Conservation (phyloP, 2,888 invertebrate species). For the Synergus umbraculus region DNA sequence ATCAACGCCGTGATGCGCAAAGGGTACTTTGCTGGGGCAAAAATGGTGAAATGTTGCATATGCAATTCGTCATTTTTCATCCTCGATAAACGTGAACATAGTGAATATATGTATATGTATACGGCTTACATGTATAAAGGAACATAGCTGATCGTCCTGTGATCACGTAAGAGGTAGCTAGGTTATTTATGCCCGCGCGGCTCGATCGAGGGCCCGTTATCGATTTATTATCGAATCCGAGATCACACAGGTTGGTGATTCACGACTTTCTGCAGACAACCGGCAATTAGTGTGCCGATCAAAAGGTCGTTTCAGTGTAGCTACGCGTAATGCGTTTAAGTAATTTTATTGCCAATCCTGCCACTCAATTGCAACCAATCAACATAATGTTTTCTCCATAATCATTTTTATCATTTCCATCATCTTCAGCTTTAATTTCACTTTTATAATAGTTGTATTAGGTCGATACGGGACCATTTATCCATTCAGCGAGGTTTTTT, state of each 20-base stretch:
- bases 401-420: not conserved
- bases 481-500: too few relatives aligned
- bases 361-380: conserved; percentile 9
- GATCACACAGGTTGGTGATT: conserved; percentile 32
- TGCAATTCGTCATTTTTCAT: conserved; percentile 16
- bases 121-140: not conserved
- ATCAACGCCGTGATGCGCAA: conserved; percentile 2
- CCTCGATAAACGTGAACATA: not conserved
- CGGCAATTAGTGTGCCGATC: conserved; percentile 31
- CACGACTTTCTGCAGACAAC: conserved; percentile 26
- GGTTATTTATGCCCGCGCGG: conserved; percentile 41
- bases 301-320: conserved; percentile 19
- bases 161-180: conserved; percentile 28
- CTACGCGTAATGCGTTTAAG: conserved; percentile 34
- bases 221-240: conserved; percentile 35
- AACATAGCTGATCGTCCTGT: conserved; percentile 13
- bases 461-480: too few relatives aligned
- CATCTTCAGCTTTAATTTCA: not conserved
- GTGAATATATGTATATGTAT: not conserved
- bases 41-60: not conserved
- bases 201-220: conserved; percentile 19
- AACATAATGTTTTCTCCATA: conserved; percentile 19
- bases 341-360: conserved; percentile 16
- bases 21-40: conserved; percentile 24
- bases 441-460: too few relatives aligned